These are phyloP conservation scores for Mus spicilegus DNA, from an alignment of 2,113 vertebrate genomes.

Conservation along the genomic window DNA sequence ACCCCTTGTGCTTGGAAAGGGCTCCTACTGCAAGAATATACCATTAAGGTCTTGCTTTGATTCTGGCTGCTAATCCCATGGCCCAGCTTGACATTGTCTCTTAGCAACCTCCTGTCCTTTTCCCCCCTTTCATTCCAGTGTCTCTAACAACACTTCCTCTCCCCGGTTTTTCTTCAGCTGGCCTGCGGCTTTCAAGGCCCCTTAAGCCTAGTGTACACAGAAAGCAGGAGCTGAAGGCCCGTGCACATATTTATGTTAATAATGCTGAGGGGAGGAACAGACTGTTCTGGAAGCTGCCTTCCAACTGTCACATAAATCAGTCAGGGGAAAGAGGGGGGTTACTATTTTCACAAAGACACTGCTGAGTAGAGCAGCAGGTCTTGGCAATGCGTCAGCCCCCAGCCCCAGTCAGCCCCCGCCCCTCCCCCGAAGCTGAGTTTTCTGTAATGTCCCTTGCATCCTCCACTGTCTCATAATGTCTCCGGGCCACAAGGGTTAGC, in stretches of 20 bases:
- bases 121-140: constrained; percentile 80
- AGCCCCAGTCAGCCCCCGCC: background rate
- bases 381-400: background rate
- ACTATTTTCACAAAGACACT: constrained; percentile 65
- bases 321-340: constrained; percentile 28
- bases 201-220: constrained; percentile 68
- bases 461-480: background rate
- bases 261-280: constrained; percentile 77
- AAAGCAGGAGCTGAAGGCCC: constrained; percentile 66
- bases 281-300: constrained; percentile 84
- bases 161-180: constrained; percentile 60
- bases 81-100: constrained; percentile 78
- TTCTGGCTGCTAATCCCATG: constrained; percentile 82
- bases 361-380: background rate
- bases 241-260: constrained; percentile 81
- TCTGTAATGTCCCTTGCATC: background rate
- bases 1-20: constrained; percentile 13
- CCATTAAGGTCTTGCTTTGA: constrained; percentile 75
- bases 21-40: constrained; percentile 65
- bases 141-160: constrained; percentile 74
- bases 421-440: background rate
- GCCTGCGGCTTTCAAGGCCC: constrained; percentile 60
- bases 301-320: constrained; percentile 82
- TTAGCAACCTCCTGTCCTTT: constrained; percentile 83
- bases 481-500: constrained; percentile 28